Conservation (phyloP, 2,113 vertebrate species). For the Pagrus major region DNA sequence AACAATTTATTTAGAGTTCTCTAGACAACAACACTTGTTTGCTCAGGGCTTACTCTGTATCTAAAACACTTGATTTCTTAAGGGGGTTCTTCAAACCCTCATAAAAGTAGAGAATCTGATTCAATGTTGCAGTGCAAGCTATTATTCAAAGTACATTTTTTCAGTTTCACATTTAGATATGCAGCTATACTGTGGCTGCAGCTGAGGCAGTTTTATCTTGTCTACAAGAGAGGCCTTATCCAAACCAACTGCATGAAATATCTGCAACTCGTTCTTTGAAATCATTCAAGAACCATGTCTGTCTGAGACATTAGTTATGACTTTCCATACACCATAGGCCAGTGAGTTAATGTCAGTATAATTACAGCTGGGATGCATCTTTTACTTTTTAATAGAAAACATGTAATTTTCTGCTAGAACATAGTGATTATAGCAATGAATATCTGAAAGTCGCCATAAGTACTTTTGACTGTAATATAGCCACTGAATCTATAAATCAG, state of each 20-base stretch:
- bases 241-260: slow-evolving; percentile 30
- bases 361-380: slow-evolving; percentile 68
- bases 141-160: slow-evolving; percentile 12
- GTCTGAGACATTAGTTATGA: slow-evolving; percentile 54
- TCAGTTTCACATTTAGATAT: background rate
- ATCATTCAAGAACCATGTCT: slow-evolving; percentile 23
- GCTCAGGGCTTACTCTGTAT: slow-evolving; percentile 50
- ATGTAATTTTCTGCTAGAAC: slow-evolving; percentile 13
- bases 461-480: background rate
- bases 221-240: background rate
- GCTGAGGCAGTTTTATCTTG: background rate
- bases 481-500: background rate
- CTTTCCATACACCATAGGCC: slow-evolving; percentile 62
- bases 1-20: slow-evolving; percentile 60
- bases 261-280: slow-evolving; percentile 31
- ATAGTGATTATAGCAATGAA: background rate
- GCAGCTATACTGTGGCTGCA: background rate
- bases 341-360: slow-evolving; percentile 57
- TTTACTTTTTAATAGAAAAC: slow-evolving; percentile 71
- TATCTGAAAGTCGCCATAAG: background rate
- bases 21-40: slow-evolving; percentile 55
- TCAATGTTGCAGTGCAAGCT: slow-evolving; percentile 32
- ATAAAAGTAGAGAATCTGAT: slow-evolving; percentile 41
- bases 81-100: slow-evolving; percentile 44
- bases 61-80: slow-evolving; percentile 55